Conservation (phyloP, 2,888 invertebrate species). For the Pyrochroa serraticornis region DNA sequence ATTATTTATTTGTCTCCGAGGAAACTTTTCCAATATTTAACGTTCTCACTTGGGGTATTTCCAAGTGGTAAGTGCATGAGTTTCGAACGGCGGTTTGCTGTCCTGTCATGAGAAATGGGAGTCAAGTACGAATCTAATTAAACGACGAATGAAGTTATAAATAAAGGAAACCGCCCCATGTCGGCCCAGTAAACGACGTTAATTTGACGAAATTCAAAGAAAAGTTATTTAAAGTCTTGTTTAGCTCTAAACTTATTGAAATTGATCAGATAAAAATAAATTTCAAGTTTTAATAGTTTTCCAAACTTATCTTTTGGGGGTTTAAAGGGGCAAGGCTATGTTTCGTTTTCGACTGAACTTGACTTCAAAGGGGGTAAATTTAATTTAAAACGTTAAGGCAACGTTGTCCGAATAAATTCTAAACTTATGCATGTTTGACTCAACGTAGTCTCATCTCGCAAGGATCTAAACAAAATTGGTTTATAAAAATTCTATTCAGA, state of each 20-base stretch:
- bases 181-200: conserved; percentile 11
- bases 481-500: no score
- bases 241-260: conserved; percentile 24
- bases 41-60: conserved; percentile 20
- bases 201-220: conserved; percentile 25
- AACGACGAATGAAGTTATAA: conserved; percentile 11
- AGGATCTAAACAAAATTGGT: no score
- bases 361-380: no score
- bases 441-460: no score
- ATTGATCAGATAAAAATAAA: conserved; percentile 19
- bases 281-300: conserved; percentile 15
- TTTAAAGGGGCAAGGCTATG: conserved; percentile 16
- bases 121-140: conserved; percentile 5
- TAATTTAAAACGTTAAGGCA: no score
- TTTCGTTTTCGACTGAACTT: conserved; percentile 7
- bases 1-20: conserved; percentile 30
- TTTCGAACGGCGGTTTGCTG: background rate
- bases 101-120: background rate
- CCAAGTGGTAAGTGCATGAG: no score
- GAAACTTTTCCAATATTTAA: background rate
- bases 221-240: conserved; percentile 21
- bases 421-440: no score
- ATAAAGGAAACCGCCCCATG: conserved; percentile 10
- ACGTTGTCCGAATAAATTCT: no score
- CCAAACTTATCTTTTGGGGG: background rate